Base-by-base conservation (phyloP, 2,113 vertebrate species). In the Syngnathus typhle region DNA sequence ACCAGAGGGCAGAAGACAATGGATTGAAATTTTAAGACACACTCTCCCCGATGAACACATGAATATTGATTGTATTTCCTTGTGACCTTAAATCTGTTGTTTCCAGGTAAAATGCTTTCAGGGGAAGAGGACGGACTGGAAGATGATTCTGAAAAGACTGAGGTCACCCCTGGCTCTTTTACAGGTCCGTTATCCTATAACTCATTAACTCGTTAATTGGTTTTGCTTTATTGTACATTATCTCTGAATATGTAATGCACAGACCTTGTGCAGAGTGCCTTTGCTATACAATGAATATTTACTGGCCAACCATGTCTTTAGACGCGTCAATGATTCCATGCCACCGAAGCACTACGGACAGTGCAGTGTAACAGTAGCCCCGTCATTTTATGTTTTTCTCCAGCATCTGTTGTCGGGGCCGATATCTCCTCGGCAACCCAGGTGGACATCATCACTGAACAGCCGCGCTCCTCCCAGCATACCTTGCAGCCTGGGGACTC, bases 81-180 rank as follows among this genome's bases (percentile, higher is more conserved):
- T 49, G 12, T 37, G 77, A 56, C 36, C 23, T 66, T 59, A 47
- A 52, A 38, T 19, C 6, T 76, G 75, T 56, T 55, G 47, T 85
- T 87, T 70, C 56, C 67, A 98, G 97, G 94, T 79, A 98, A 94
- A 87, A 83, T 95, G 69, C 91, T 96, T 60, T 88, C 93, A 8
- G 95, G 94, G 44, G 96, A 99, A 73, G 94, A 96, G 38, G 94
- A 95, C 13, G 89, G 91, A 37, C 89, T 98, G 68, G 97, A 98
- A 67, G 97, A 98, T 63, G 96, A 98, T 43, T 23, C 94, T 1
- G 97, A 98, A 83, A 91, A 91, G 69, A 90, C 94, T 4, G 95
- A 98, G 56, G 92, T 92, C 77, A 90, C 92, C 2, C 67, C 91
- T 51, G 82, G 93, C 1, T 85, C 92, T 0, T 96, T 98, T 82